Percentiles rank a stretch among this genome's conserved stretches.
Evolutionary conservation across 2,797 vertebrate genomes (phyloP).

Genomic region (Philypnodon macrostomus): DNA sequence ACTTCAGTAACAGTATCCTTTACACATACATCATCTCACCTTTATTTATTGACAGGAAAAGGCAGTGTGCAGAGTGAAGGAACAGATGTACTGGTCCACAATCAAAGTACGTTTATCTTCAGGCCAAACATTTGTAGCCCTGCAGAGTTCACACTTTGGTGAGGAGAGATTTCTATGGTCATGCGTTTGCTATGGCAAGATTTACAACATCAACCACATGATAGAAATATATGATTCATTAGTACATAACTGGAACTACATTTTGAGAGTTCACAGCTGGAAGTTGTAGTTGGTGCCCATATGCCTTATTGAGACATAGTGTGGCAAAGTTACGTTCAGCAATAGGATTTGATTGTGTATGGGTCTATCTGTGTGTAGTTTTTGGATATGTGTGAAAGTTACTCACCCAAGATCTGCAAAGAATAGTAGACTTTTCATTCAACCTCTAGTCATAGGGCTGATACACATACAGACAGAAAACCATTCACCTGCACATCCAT

Average conservation of each 20-base stretch:
- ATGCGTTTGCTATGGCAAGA: constrained; percentile 26
- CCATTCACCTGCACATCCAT: too few species aligned
- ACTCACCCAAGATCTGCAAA: too few species aligned
- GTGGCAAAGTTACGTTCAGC: too few species aligned
- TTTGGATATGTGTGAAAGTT: too few species aligned
- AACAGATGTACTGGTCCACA: constrained; percentile 2
- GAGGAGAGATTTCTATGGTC: constrained; percentile 12
- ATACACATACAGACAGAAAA: too few species aligned
- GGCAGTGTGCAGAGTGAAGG: constrained; percentile 11
- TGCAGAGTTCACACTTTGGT: constrained; percentile 12
- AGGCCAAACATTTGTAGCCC: constrained; percentile 15
- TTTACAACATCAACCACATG: constrained; percentile 20
- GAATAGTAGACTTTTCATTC: too few species aligned
- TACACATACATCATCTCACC: neutral
- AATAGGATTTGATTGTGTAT: too few species aligned
- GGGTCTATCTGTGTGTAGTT: too few species aligned
- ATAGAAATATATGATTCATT: constrained; percentile 28
- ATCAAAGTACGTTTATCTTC: constrained; percentile 35
- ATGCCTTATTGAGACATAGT: neutral
- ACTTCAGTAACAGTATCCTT: neutral
- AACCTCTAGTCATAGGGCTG: too few species aligned
- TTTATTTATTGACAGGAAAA: constrained; percentile 23
- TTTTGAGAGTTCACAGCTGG: constrained; percentile 2
- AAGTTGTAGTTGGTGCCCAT: neutral
- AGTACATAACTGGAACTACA: constrained; percentile 17